These are phyloP conservation scores for Drosophila arawakana DNA, from an alignment of 1,140 invertebrate genomes.

Conservation along the genomic window DNA sequence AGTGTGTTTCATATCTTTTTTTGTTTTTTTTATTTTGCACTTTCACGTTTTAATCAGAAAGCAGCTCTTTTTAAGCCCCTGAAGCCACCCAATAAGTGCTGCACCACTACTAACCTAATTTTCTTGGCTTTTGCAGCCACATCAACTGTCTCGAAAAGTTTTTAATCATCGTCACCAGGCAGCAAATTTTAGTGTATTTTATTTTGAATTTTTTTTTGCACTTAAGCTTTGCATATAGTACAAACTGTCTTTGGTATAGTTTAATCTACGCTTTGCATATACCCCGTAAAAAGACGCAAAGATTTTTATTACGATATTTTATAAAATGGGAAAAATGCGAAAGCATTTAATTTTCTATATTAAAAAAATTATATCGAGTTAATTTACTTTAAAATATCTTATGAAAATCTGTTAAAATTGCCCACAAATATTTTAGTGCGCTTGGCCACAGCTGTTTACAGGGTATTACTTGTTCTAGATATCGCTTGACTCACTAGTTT, in stretches of 20 bases:
- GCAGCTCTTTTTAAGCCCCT: conserved; percentile 56
- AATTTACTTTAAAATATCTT: no score
- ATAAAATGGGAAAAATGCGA: no score
- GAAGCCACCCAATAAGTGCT: conserved; percentile 12
- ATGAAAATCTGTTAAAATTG: no score
- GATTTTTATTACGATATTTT: no score
- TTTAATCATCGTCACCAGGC: conserved; percentile 73
- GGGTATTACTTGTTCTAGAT: not conserved
- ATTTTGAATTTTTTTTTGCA: conserved; percentile 33
- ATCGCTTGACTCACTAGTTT: not conserved
- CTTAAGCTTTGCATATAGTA: conserved; percentile 53
- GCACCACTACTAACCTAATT: conserved; percentile 69
- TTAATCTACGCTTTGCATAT: not conserved
- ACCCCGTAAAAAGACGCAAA: not conserved
- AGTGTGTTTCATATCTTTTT: not conserved
- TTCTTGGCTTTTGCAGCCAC: conserved; percentile 57
- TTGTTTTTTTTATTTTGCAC: conserved; percentile 16
- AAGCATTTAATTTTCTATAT: no score
- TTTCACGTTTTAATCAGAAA: conserved; percentile 73
- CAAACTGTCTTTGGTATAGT: conserved; percentile 18
- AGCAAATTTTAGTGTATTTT: conserved; percentile 40
- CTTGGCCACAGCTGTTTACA: not conserved
- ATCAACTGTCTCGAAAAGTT: conserved; percentile 77
- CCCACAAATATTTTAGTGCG: no score
- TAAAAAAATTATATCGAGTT: no score